Evolutionary conservation across 2,113 vertebrate genomes (phyloP).

Genomic region (Sterrhoptilus dennistouni): DNA sequence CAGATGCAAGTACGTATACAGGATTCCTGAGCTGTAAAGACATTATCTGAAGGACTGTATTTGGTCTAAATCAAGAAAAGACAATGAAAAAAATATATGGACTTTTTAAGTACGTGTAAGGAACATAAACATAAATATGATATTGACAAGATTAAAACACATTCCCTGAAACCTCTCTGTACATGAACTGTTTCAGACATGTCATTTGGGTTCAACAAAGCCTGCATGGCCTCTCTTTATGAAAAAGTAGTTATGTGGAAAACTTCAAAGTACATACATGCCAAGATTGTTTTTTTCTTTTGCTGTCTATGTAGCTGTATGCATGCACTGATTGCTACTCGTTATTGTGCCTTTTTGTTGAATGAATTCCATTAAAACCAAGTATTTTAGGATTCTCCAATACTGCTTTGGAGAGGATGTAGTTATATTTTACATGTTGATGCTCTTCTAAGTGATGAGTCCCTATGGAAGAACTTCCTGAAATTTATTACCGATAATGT

Average conservation of each 20-base stretch:
- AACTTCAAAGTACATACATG: neutral
- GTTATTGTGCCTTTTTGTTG: neutral
- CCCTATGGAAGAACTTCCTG: neutral
- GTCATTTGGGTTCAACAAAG: neutral
- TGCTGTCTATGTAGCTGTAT: neutral
- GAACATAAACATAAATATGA: neutral
- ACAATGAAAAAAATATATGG: neutral
- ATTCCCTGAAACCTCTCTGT: neutral
- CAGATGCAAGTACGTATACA: neutral
- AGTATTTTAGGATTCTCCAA: neutral
- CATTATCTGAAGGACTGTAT: neutral
- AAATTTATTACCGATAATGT: neutral
- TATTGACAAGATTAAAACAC: neutral
- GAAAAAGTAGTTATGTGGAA: neutral
- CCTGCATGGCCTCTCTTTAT: neutral
- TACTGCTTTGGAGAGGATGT: neutral
- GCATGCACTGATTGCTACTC: neutral
- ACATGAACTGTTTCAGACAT: neutral
- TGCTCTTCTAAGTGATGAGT: neutral
- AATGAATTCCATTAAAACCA: accelerated
- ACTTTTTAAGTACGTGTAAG: neutral
- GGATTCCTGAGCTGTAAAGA: neutral
- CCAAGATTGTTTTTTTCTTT: neutral
- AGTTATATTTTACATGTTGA: accelerated
- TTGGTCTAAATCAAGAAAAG: neutral